A percentile compares a stretch with the other conserved stretches of the same genome.
phyloP scores from a whole-genome alignment of 1,140 invertebrate genomes.

The Heliconius hermathena region DNA sequence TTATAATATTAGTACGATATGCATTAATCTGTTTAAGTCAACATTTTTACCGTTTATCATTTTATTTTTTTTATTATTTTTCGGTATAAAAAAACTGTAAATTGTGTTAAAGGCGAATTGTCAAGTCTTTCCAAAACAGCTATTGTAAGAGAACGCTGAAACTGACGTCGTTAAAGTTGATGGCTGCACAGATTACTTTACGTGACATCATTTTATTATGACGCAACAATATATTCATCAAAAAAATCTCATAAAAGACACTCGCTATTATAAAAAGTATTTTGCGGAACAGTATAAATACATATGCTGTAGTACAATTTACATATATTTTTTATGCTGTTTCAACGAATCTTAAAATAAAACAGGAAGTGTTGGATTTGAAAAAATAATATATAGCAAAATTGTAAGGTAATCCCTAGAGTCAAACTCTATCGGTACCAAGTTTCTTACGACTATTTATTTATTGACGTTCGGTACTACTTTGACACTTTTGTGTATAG shows the following conservation, averaged over 20 bases:
- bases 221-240: constrained; percentile 52
- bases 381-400: constrained; percentile 44
- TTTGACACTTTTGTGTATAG: not conserved
- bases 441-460: constrained; percentile 47
- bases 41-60: too few species aligned
- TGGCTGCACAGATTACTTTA: constrained; percentile 40
- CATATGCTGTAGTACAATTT: not conserved
- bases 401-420: constrained; percentile 47
- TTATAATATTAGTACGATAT: too few species aligned
- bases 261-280: constrained; percentile 27
- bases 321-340: not conserved
- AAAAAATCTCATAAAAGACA: constrained; percentile 40
- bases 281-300: not conserved
- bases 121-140: constrained; percentile 22
- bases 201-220: constrained; percentile 42
- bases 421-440: constrained; percentile 52
- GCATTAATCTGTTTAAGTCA: not conserved
- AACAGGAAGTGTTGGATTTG: constrained; percentile 24
- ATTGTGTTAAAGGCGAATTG: constrained; percentile 20
- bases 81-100: not conserved
- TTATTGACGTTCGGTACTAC: constrained; percentile 30
- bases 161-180: constrained; percentile 38
- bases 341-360: constrained; percentile 25
- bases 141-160: constrained; percentile 19
- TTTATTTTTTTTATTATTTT: too few species aligned